Conservation (phyloP, 2,797 vertebrate species). For the Ptychadena robeensis region DNA sequence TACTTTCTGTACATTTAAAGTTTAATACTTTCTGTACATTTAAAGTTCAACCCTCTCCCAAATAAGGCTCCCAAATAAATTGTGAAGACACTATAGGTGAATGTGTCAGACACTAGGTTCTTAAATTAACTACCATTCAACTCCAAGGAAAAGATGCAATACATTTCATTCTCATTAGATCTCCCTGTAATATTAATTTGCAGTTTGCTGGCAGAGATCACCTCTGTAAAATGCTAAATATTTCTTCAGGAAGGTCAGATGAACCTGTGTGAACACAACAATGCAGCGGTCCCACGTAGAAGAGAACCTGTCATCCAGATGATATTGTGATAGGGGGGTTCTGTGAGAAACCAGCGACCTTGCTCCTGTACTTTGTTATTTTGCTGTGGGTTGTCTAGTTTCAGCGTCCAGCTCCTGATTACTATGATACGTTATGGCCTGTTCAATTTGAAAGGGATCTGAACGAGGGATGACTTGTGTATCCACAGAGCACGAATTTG, state of each 20-base stretch:
- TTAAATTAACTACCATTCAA: too few species aligned
- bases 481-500: neutral
- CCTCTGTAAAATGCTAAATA: neutral
- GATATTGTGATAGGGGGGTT: neutral
- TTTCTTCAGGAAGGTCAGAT: neutral
- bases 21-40: too few species aligned
- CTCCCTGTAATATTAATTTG: neutral
- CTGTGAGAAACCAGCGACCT: constrained; percentile 45
- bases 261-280: neutral
- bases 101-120: too few species aligned
- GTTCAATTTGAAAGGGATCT: neutral
- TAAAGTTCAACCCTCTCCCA: too few species aligned
- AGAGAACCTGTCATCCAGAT: neutral
- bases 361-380: constrained; percentile 33
- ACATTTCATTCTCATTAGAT: too few species aligned
- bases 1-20: too few species aligned
- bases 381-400: neutral
- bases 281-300: neutral
- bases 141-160: too few species aligned
- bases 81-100: too few species aligned
- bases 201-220: neutral
- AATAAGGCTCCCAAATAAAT: too few species aligned
- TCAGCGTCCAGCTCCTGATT: neutral
- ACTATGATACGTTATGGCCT: neutral
- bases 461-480: neutral